These are phyloP conservation scores for Stomatorhinus walkeri DNA, from an alignment of 2,797 vertebrate genomes.

Conservation along the genomic window DNA sequence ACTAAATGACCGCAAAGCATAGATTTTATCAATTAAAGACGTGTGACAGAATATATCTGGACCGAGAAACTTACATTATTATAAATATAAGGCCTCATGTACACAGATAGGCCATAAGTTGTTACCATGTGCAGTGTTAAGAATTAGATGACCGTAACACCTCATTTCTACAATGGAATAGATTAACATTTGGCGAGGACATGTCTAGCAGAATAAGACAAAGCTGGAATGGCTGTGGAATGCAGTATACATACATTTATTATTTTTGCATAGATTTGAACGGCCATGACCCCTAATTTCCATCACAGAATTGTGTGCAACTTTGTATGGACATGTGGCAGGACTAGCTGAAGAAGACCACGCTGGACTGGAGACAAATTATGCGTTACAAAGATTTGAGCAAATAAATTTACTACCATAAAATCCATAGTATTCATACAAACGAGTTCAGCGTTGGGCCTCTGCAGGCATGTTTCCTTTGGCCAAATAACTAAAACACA, in stretches of 20 bases:
- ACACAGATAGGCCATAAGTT: background rate
- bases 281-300: background rate
- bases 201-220: background rate
- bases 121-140: background rate
- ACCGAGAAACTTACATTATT: background rate
- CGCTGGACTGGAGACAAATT: background rate
- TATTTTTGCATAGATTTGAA: background rate
- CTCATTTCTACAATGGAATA: background rate
- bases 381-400: background rate
- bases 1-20: background rate
- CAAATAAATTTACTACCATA: background rate
- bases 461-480: background rate
- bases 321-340: background rate
- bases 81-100: background rate
- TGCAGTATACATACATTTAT: background rate
- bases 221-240: background rate
- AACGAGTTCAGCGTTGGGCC: background rate
- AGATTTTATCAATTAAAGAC: background rate
- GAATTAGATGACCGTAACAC: background rate
- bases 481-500: background rate
- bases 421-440: background rate
- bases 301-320: background rate
- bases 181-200: background rate
- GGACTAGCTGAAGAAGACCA: background rate
- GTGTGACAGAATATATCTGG: background rate